Conservation (phyloP, 2,888 invertebrate species). For the Melinopterus prodromus region DNA sequence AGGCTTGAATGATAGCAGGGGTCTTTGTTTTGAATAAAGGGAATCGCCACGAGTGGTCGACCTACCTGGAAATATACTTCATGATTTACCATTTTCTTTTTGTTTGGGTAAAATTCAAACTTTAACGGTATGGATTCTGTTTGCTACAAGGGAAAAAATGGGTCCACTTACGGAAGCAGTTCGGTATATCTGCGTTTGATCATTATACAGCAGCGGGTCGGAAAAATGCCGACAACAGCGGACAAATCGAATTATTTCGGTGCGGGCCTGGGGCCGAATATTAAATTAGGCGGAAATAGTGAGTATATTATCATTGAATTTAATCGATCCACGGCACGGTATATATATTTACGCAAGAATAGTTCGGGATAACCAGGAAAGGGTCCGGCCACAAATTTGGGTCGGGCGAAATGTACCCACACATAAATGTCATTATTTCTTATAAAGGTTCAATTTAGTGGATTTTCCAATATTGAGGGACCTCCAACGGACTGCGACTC, state of each 20-base stretch:
- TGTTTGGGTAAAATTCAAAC: too few relatives aligned
- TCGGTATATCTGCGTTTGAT: not conserved
- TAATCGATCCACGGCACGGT: conserved; percentile 12
- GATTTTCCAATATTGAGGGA: conserved; percentile 23
- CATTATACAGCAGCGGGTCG: not conserved
- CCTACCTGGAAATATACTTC: too few relatives aligned
- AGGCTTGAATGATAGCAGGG: too few relatives aligned
- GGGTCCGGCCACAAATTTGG: conserved; percentile 22
- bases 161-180: not conserved
- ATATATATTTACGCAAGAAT: conserved; percentile 22
- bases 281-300: conserved; percentile 4
- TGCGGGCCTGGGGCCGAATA: not conserved
- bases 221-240: not conserved
- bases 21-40: too few relatives aligned
- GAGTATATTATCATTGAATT: conserved; percentile 9
- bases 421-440: conserved; percentile 30
- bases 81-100: too few relatives aligned
- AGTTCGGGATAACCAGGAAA: conserved; percentile 17
- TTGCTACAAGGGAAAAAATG: too few relatives aligned
- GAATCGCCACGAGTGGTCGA: too few relatives aligned
- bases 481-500: conserved; percentile 7
- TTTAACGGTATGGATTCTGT: too few relatives aligned
- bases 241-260: not conserved
- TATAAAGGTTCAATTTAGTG: conserved; percentile 30
- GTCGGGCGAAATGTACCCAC: conserved; percentile 15